Percentiles rank a stretch among this genome's conserved stretches.
Evolutionary conservation across 2,113 vertebrate genomes (phyloP).

Genomic region (Strix uralensis): DNA sequence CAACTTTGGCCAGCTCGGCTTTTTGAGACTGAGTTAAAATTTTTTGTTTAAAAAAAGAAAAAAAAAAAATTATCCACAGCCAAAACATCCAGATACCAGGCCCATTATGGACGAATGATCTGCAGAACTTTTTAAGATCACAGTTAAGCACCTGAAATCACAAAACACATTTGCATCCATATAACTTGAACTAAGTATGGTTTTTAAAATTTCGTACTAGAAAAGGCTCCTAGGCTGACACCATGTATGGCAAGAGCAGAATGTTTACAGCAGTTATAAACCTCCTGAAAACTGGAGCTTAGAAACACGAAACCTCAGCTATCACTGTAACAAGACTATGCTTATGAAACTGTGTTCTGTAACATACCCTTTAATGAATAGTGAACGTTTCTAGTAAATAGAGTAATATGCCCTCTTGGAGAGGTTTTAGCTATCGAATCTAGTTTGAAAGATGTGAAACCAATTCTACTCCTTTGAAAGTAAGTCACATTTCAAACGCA

Average conservation of each 20-base stretch:
- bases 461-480: conserved; percentile 46
- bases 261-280: conserved; percentile 66
- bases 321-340: conserved; percentile 59
- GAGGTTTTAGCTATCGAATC: conserved; percentile 30
- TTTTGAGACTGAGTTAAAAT: neutral
- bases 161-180: conserved; percentile 65
- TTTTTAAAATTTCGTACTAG: conserved; percentile 43
- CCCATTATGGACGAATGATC: conserved; percentile 54
- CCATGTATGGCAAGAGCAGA: conserved; percentile 57
- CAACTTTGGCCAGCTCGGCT: neutral
- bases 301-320: conserved; percentile 62
- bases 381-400: conserved; percentile 19
- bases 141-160: conserved; percentile 69
- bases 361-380: conserved; percentile 37
- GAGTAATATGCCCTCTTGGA: neutral
- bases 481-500: conserved; percentile 22
- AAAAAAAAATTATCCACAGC: neutral
- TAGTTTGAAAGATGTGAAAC: conserved; percentile 51
- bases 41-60: neutral
- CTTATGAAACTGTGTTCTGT: conserved; percentile 23
- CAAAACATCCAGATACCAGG: conserved; percentile 44
- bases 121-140: conserved; percentile 64
- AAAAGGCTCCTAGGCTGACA: conserved; percentile 65
- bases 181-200: conserved; percentile 54
- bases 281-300: conserved; percentile 70